Evolutionary conservation across 2,797 vertebrate genomes (phyloP), one percentile per base, ranked within the genome.

Genomic region (Coregonus suidteri): DNA sequence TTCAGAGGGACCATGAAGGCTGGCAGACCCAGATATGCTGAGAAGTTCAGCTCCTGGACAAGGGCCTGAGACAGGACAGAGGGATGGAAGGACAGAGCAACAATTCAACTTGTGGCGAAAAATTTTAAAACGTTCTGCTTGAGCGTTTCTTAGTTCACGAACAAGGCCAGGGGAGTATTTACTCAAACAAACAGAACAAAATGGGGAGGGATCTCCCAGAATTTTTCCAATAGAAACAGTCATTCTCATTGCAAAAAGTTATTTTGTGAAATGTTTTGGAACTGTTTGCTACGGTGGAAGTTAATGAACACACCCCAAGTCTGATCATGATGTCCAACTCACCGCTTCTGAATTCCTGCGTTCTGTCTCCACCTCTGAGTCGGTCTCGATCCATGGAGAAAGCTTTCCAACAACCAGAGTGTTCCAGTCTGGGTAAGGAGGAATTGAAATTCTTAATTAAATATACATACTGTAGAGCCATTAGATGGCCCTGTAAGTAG

Each of bases 321-420:
- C 41, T 47, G 35, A 35, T 80, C 13, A 41, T 71, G 1, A 62
- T 25, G 15, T 6, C 20, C 4, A 15, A 89, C 96, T 95, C 91
- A 98, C 97, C 11, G 93, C 93, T 79, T 98, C 96, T 0, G 97
- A 96, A 87, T 96, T 98, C 84, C 94, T 93, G 77, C 96, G 95
- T 54, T 96, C 93, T 3, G 89, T 93, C 85, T 95, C 92, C 74
- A 96, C 89, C 80, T 96, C 95, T 0, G 96, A 95, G 88, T 98
- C 97, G 0, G 95, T 90, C 2, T 95, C 88, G 74, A 98, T 96
- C 97, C 97, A 98, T 31, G 93, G 93, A 5, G 97, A 98, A 35
- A 98, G 94, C 87, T 98, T 98, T 51, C 97, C 97, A 73, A 98
- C 97, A 79, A 98, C 95, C 56, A 98, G 94, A 0, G 97, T 98